Base-by-base conservation (phyloP, 1,140 invertebrate genomes). In the Drosophila ercepeae region DNA sequence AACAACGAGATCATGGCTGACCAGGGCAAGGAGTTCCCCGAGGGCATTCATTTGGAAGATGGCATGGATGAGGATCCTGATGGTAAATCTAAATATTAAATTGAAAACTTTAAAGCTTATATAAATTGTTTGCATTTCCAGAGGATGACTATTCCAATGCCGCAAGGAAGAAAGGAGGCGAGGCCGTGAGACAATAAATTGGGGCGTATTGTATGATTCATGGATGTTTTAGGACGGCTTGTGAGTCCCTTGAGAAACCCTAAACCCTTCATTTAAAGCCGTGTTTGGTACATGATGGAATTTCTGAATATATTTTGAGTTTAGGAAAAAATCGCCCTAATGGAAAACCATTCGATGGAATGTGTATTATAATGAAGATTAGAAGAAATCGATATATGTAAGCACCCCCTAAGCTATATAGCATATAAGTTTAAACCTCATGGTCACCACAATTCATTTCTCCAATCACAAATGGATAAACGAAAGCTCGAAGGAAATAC, bases 21-120 rank as follows among this genome's bases (percentile, higher is more conserved):
- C 78, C 88, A 91, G 18, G 90, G 90, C 18, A 91, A 91, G 48
- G 90, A 91, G 45, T 91, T 91, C 54, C 63, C 73, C n/a, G 90
- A 91, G 25, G 89, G 74, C 16, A 53, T 91, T 34, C 88, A 81
- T 67, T 46, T 91, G 6, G 89, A 91, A 25, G 90, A 91, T 39
- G 75, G 64, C 42, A 64, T 90, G n/a, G 90, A 91, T 42, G 90
- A 91, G 27, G 89, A 90, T 55, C 86, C 89, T 59, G 90, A 91
- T 74, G 90, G 90, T 91, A 50, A n/a, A n/a, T n/a, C n/a, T 4
- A 13, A n/a, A 9, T 9, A 4, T 4, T 4, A n/a, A n/a, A n/a
- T n/a, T n/a, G n/a, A n/a, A n/a, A n/a, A n/a, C n/a, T n/a, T n/a
- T n/a, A n/a, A n/a, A n/a, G n/a, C n/a, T n/a, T n/a, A n/a, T n/a